phyloP scores from a whole-genome alignment of 1,140 invertebrate genomes.

The Galendromus occidentalis region DNA sequence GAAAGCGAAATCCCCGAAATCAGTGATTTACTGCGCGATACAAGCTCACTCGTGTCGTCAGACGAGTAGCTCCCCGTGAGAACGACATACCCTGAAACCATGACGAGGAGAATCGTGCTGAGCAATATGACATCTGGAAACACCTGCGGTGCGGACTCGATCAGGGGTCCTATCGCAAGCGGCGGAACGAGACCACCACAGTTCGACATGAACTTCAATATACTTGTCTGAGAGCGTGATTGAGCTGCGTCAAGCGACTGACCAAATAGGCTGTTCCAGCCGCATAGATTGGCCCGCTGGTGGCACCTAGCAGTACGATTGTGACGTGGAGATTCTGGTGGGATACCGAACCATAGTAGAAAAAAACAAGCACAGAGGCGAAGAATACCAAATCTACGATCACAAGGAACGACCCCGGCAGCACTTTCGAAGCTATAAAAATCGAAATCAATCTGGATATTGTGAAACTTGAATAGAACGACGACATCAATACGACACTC shows the following conservation, averaged over 20 bases:
- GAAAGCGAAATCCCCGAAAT: no score
- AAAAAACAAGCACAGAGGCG: not conserved
- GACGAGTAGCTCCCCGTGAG: no score
- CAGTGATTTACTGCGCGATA: no score
- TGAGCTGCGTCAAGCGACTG: not conserved
- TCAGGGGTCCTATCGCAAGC: not conserved
- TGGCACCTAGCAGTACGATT: not conserved
- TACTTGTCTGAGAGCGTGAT: not conserved
- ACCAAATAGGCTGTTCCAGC: not conserved
- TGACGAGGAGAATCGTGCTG: no score
- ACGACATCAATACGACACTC: not conserved
- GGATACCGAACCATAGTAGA: not conserved
- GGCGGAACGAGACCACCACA: not conserved
- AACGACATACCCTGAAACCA: no score
- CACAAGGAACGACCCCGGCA: not conserved
- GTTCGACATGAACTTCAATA: not conserved
- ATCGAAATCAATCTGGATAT: not conserved
- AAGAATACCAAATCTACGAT: not conserved
- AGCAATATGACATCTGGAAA: not conserved
- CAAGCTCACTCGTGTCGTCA: no score
- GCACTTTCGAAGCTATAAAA: not conserved
- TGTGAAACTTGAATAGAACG: not conserved
- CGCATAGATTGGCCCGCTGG: not conserved
- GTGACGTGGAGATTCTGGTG: not conserved
- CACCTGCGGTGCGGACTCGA: not conserved